Percentiles rank a stretch among this genome's conserved stretches.
These are phyloP conservation scores for Helicolenus hilgendorfi DNA, from an alignment of 2,797 vertebrate species.

Conservation along the genomic window DNA sequence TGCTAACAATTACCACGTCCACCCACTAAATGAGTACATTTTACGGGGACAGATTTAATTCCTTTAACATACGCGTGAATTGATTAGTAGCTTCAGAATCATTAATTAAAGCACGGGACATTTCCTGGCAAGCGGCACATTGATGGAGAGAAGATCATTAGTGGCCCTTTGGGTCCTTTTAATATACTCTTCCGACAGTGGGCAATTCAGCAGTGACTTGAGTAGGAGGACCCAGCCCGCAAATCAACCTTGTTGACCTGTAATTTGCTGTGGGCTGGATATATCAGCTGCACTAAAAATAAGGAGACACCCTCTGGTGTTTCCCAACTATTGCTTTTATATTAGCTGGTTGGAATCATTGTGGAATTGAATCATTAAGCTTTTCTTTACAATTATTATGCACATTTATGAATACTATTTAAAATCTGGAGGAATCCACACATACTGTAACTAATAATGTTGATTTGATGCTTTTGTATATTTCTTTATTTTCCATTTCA, in stretches of 20 bases:
- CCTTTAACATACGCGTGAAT: slow-evolving; percentile 84
- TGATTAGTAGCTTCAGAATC: slow-evolving; percentile 85
- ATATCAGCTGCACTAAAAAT: slow-evolving; percentile 78
- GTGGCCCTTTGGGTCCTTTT: slow-evolving; percentile 86
- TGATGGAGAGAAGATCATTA: slow-evolving; percentile 89
- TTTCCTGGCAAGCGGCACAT: slow-evolving; percentile 84
- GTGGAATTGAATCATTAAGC: not conserved
- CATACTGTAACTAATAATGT: not conserved
- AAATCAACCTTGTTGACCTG: slow-evolving; percentile 87
- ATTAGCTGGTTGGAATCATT: slow-evolving; percentile 27
- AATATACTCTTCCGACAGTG: slow-evolving; percentile 84
- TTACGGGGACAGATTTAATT: slow-evolving; percentile 83
- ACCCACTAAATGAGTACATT: slow-evolving; percentile 82
- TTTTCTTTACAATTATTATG: not conserved
- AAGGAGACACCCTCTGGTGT: slow-evolving; percentile 42
- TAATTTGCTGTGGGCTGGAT: slow-evolving; percentile 80
- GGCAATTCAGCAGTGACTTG: slow-evolving; percentile 77
- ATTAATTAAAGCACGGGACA: slow-evolving; percentile 86
- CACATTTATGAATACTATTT: not conserved
- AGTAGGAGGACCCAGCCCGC: slow-evolving; percentile 75
- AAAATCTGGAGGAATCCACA: not conserved
- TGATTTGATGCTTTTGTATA: not conserved
- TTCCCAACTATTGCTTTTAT: slow-evolving; percentile 57
- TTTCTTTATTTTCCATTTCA: not conserved
- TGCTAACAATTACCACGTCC: slow-evolving; percentile 83